Percentiles rank a stretch among this genome's conserved stretches.
These are phyloP conservation scores for Drosophila lacicola DNA, from an alignment of 2,888 invertebrate genomes.

Conservation along the genomic window DNA sequence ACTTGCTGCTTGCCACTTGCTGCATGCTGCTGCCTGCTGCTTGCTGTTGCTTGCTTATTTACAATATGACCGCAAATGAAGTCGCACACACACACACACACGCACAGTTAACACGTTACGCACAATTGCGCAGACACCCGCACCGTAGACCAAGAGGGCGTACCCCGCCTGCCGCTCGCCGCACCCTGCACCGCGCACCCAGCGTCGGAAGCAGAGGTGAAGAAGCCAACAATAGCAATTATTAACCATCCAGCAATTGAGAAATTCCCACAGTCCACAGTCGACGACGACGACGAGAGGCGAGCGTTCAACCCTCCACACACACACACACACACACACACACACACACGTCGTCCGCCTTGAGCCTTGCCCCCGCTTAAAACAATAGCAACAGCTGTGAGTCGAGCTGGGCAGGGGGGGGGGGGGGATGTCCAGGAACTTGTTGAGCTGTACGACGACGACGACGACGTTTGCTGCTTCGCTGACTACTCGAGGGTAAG, in stretches of 20 bases:
- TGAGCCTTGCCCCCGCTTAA: constrained; percentile 15
- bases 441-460: constrained; percentile 73
- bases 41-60: constrained; percentile 37
- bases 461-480: constrained; percentile 55
- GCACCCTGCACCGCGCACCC: no score
- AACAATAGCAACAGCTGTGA: constrained; percentile 67
- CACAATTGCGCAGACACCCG: constrained; percentile 69
- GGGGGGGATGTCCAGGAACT: constrained; percentile 52
- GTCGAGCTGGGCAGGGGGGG: constrained; percentile 20
- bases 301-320: constrained; percentile 58
- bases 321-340: background rate
- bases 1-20: constrained; percentile 9
- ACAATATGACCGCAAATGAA: constrained; percentile 67
- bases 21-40: constrained; percentile 7
- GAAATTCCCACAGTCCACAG: constrained; percentile 78
- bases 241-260: constrained; percentile 81
- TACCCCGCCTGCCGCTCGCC: no score
- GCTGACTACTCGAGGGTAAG: constrained; percentile 55
- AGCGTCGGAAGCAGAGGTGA: constrained; percentile 55
- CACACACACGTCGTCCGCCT: constrained; percentile 13
- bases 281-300: background rate
- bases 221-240: constrained; percentile 80
- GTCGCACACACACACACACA: constrained; percentile 40
- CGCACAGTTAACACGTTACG: constrained; percentile 58
- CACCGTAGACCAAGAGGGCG: constrained; percentile 10